Percentiles rank a stretch among this genome's conserved stretches.
Conservation (phyloP, 2,888 invertebrate species). For the Laspeyria flexula region DNA sequence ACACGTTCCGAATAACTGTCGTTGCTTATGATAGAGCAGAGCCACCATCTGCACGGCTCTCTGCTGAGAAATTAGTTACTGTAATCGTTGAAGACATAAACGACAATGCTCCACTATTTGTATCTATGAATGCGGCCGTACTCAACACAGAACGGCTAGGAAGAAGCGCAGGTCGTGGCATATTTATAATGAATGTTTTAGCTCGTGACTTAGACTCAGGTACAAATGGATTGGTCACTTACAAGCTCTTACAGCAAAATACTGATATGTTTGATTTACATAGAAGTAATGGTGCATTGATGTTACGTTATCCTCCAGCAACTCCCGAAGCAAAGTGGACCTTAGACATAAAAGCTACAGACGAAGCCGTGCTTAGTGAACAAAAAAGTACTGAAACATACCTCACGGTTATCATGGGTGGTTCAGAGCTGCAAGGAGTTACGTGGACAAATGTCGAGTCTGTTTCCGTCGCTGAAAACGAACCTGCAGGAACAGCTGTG, state of each 20-base stretch:
- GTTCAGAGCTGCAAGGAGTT: constrained; percentile 85
- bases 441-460: constrained; percentile 88
- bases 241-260: constrained; percentile 93
- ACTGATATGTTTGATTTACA: constrained; percentile 93
- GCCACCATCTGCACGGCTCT: constrained; percentile 89
- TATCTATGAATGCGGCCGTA: constrained; percentile 96
- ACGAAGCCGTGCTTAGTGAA: constrained; percentile 96
- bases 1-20: constrained; percentile 95
- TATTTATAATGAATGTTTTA: constrained; percentile 91
- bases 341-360: constrained; percentile 94
- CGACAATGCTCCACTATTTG: constrained; percentile 96
- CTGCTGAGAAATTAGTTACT: constrained; percentile 96
- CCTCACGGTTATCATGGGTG: constrained; percentile 92
- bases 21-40: constrained; percentile 96
- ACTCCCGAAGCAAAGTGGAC: constrained; percentile 91
- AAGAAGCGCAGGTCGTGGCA: constrained; percentile 83
- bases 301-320: constrained; percentile 86
- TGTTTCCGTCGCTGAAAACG: constrained; percentile 95
- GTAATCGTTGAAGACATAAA: constrained; percentile 97
- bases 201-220: constrained; percentile 96
- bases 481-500: constrained; percentile 94
- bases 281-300: constrained; percentile 91
- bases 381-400: constrained; percentile 95
- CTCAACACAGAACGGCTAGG: constrained; percentile 87
- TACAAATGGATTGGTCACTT: constrained; percentile 96